Percentiles rank a stretch among this genome's conserved stretches.
These are phyloP conservation scores for Brachionus sp. DNA, from an alignment of 1,140 invertebrate species.

Conservation along the genomic window DNA sequence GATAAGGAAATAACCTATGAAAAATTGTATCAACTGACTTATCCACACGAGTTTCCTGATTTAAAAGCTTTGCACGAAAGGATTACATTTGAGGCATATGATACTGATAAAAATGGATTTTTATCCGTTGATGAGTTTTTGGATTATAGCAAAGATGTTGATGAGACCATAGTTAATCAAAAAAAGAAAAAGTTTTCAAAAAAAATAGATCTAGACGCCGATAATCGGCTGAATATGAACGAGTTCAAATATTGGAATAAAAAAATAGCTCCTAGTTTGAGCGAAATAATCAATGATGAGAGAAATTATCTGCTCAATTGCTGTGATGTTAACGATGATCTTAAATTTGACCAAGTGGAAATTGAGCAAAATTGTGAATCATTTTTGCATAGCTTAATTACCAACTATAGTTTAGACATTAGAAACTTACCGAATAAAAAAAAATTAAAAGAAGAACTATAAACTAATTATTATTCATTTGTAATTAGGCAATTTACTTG, in stretches of 20 bases:
- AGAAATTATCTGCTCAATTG: constrained; percentile 24
- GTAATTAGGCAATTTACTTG: too few species aligned
- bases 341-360: not conserved
- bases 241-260: constrained; percentile 23
- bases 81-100: constrained; percentile 16
- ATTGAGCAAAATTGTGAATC: constrained; percentile 19
- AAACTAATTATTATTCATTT: not conserved
- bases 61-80: not conserved
- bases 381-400: constrained; percentile 25
- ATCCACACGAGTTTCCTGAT: constrained; percentile 14
- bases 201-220: not conserved
- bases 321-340: not conserved
- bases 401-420: constrained; percentile 19
- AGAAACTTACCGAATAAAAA: not conserved
- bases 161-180: not conserved
- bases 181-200: not conserved
- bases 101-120: not conserved
- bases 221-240: not conserved
- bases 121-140: constrained; percentile 18
- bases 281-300: constrained; percentile 2
- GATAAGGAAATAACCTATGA: not conserved
- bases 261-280: not conserved
- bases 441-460: not conserved
- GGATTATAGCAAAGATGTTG: constrained; percentile 27
- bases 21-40: not conserved